phyloP scores from a whole-genome alignment of 2,113 vertebrate genomes.

The Ellobius talpinus region DNA sequence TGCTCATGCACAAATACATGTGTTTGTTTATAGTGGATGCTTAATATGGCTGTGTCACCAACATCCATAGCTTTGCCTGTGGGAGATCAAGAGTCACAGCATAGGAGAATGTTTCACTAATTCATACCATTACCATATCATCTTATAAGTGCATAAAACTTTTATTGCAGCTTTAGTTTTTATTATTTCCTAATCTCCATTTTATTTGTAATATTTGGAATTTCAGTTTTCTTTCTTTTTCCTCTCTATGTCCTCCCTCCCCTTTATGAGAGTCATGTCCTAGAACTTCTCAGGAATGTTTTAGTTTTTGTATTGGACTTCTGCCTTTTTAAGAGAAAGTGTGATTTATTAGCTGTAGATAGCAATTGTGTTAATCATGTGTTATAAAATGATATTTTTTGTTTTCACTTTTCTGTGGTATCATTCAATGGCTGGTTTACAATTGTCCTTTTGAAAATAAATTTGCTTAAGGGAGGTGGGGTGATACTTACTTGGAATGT shows the following conservation, averaged over 20 bases:
- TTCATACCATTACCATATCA: neutral
- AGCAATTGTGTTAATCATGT: neutral
- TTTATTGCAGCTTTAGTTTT: neutral
- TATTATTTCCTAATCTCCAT: neutral
- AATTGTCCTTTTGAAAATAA: neutral
- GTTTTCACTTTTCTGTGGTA: neutral
- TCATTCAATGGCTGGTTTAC: neutral
- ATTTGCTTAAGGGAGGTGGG: neutral
- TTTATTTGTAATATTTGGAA: neutral
- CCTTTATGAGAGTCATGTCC: neutral
- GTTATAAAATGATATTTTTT: neutral
- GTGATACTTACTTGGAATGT: neutral
- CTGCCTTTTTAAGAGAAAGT: neutral
- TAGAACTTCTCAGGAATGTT: neutral
- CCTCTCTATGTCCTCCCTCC: neutral
- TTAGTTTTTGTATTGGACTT: neutral
- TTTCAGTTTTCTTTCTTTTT: neutral
- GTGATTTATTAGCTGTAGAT: neutral
- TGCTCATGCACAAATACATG: neutral
- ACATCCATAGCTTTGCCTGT: neutral
- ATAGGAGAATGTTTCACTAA: neutral
- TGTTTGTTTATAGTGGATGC: neutral
- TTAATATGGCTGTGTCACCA: fast-evolving
- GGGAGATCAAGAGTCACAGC: neutral
- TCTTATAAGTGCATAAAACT: neutral